phyloP scores from a whole-genome alignment of 2,797 vertebrate genomes.

The Vespertilio murinus region DNA sequence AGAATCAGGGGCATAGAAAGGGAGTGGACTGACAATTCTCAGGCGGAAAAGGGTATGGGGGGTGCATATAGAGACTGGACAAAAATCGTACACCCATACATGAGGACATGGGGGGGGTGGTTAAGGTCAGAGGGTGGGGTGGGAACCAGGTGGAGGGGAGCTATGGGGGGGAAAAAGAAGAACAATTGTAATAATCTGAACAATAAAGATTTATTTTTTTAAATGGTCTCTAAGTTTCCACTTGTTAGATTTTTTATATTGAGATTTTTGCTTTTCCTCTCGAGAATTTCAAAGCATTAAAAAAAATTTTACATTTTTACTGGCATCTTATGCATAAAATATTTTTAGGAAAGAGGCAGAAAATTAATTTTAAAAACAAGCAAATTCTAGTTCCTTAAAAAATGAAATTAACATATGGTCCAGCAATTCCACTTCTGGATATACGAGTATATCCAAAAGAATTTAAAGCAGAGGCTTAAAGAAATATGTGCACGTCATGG shows the following conservation, averaged over 20 bases:
- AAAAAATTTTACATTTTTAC: background rate
- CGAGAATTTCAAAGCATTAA: constrained; percentile 26
- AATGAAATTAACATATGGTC: background rate
- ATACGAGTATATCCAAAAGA: background rate
- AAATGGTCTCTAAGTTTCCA: background rate
- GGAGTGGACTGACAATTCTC: too few species aligned
- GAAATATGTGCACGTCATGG: background rate
- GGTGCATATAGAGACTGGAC: too few species aligned
- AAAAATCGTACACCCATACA: too few species aligned
- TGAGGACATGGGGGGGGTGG: too few species aligned
- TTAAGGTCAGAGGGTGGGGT: too few species aligned
- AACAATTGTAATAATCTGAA: too few species aligned
- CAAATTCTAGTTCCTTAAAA: background rate
- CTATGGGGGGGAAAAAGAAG: too few species aligned
- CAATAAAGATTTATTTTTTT: too few species aligned
- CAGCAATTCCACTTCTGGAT: background rate
- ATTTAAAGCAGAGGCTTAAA: background rate
- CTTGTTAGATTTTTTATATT: background rate
- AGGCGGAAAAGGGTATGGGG: too few species aligned
- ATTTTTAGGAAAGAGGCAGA: background rate
- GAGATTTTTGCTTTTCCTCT: constrained; percentile 7
- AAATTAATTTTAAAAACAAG: constrained; percentile 28
- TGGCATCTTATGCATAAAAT: background rate
- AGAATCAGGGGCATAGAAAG: too few species aligned
- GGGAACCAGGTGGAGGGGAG: too few species aligned